These are phyloP conservation scores for Phyto melanocephala DNA, from an alignment of 2,888 invertebrate genomes.

Conservation along the genomic window DNA sequence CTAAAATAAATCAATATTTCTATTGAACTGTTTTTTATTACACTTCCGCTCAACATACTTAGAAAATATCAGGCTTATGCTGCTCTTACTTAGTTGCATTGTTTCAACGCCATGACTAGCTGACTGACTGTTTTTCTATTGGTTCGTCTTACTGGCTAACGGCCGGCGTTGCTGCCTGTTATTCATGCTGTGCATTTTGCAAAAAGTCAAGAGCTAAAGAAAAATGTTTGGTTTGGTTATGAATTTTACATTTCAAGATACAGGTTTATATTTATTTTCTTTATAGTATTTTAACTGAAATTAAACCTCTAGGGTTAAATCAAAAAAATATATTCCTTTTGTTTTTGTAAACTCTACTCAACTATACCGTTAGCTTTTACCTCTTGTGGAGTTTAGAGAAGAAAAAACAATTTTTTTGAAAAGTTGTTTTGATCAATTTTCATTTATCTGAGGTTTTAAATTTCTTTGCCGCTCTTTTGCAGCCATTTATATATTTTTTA, in stretches of 20 bases:
- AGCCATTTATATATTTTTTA: too few relatives aligned
- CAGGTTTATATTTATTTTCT: conserved; percentile 13
- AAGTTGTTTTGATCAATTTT: neutral
- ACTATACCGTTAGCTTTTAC: conserved; percentile 43
- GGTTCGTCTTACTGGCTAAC: neutral
- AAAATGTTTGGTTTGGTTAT: conserved; percentile 39
- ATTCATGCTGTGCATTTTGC: conserved; percentile 22
- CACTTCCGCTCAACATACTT: too few relatives aligned
- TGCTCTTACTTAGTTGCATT: neutral
- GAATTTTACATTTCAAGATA: conserved; percentile 13
- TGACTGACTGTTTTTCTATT: neutral
- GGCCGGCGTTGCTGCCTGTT: conserved; percentile 19
- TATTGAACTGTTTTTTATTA: neutral
- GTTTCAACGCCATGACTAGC: too few relatives aligned
- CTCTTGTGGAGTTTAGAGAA: conserved; percentile 48
- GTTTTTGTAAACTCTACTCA: neutral
- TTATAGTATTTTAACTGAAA: conserved; percentile 14
- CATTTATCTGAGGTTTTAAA: neutral
- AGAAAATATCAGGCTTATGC: too few relatives aligned
- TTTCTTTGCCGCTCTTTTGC: neutral
- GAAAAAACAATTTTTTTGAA: neutral
- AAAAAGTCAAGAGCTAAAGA: conserved; percentile 53
- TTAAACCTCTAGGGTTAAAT: conserved; percentile 38
- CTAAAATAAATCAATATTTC: neutral
- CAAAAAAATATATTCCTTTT: conserved; percentile 8